Conservation (phyloP, 2,113 vertebrate genomes). For the Alligator mississippiensis region DNA sequence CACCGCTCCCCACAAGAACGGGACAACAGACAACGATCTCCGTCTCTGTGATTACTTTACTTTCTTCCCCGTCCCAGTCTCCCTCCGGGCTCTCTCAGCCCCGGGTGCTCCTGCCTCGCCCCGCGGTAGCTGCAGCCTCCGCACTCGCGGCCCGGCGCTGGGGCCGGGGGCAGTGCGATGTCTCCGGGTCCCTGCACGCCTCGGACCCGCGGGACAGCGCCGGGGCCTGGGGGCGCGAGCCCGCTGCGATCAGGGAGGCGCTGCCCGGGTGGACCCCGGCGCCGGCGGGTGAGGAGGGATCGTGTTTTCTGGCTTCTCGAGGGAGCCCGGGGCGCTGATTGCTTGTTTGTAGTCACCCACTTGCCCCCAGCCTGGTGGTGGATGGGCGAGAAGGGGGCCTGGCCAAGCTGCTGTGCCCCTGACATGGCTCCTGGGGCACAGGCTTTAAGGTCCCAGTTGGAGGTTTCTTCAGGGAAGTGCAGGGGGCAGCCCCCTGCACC, state of each 20-base stretch:
- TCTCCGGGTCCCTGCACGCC: neutral
- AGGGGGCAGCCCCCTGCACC: neutral
- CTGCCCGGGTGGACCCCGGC: neutral
- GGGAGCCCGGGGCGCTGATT: neutral
- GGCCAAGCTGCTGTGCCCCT: neutral
- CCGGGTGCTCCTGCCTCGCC: no score
- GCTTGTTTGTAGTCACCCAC: neutral
- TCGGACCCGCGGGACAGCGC: no score
- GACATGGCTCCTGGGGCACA: neutral
- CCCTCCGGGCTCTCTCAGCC: accelerated
- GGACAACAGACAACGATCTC: no score
- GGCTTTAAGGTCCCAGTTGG: no score
- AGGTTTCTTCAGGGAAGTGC: no score
- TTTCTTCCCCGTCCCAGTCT: neutral
- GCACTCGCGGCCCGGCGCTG: no score
- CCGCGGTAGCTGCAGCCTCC: no score
- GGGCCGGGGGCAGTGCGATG: neutral
- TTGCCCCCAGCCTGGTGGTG: neutral
- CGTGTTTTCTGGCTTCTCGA: neutral
- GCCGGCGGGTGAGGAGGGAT: neutral
- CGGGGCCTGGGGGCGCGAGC: neutral
- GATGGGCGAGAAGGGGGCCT: neutral
- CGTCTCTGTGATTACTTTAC: no score
- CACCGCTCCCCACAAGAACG: no score
- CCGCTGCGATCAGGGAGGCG: neutral